phyloP scores from a whole-genome alignment of 2,113 vertebrate genomes.

The Paratilapia polleni region DNA sequence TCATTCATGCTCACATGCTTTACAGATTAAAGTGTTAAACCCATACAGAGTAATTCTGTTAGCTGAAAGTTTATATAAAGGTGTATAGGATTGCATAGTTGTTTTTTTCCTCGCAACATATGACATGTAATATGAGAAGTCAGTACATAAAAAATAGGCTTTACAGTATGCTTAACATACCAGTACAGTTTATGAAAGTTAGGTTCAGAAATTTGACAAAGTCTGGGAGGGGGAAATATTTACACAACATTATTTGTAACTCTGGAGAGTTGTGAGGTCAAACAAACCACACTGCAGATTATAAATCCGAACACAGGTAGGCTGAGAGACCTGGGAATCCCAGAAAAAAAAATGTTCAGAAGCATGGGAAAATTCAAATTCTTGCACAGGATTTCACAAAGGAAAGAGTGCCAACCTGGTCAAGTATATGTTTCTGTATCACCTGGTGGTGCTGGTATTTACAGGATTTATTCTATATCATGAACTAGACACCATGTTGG shows the following conservation, averaged over 20 bases:
- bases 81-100: not conserved
- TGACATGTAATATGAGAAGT: not conserved
- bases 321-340: not conserved
- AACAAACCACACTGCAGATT: not conserved
- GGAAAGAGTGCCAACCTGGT: no score
- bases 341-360: not conserved
- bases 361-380: not conserved
- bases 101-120: not conserved
- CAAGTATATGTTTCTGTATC: not conserved
- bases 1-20: not conserved
- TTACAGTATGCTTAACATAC: slow-evolving; percentile 8
- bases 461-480: not conserved
- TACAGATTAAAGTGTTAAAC: not conserved
- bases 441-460: not conserved
- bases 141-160: not conserved
- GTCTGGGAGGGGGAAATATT: not conserved
- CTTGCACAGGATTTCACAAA: not conserved
- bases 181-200: not conserved
- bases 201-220: not conserved
- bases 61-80: not conserved
- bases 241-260: not conserved
- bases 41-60: not conserved
- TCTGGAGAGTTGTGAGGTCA: not conserved
- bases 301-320: not conserved
- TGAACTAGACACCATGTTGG: not conserved